Conservation (phyloP, 2,797 vertebrate species). For the Chaetophractus vellerosus region DNA sequence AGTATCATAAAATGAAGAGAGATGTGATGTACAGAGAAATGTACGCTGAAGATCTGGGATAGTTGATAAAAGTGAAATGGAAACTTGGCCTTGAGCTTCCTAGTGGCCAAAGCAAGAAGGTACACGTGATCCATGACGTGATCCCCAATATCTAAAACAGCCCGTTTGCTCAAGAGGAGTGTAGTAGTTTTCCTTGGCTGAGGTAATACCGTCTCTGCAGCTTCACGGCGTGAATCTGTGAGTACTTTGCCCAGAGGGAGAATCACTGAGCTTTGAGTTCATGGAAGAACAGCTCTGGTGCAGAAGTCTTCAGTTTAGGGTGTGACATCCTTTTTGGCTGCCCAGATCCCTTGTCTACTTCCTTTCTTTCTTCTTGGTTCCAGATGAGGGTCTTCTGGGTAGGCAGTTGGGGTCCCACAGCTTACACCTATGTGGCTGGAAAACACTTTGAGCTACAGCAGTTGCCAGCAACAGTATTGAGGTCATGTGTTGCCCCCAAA, state of each 20-base stretch:
- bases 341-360: neutral
- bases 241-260: conserved; percentile 30
- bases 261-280: neutral
- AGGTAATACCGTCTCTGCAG: neutral
- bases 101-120: neutral
- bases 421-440: neutral
- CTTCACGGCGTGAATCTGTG: conserved; percentile 12
- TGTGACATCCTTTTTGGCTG: neutral
- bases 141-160: neutral
- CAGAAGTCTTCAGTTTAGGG: neutral
- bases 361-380: neutral
- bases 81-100: neutral
- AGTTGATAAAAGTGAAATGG: neutral
- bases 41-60: neutral
- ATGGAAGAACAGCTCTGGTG: neutral
- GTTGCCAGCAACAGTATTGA: neutral
- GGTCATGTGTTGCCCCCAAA: too few species aligned
- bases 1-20: neutral
- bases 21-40: neutral
- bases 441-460: neutral
- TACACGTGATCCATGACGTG: neutral
- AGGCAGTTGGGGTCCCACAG: neutral
- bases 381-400: neutral
- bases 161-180: neutral
- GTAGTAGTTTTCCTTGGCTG: neutral